Evolutionary conservation across 2,113 vertebrate genomes (phyloP).

Genomic region (Dipodomys merriami): DNA sequence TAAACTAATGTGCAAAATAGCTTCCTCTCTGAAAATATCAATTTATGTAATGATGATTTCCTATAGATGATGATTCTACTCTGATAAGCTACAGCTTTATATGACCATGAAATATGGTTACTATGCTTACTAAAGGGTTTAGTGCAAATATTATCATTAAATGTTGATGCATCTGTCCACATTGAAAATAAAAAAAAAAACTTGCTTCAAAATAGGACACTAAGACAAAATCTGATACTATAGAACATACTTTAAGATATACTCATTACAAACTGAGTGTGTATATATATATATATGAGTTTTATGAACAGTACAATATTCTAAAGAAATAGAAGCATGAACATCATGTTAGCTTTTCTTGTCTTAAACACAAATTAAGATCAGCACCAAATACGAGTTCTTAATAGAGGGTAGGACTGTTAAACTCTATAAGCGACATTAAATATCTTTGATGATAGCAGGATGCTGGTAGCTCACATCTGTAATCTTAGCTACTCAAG

Average conservation of each 20-base stretch:
- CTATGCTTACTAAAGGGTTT: background rate
- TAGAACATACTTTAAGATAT: background rate
- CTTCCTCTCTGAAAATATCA: background rate
- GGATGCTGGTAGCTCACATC: no score
- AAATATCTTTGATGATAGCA: background rate
- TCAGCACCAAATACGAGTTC: no score
- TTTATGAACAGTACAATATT: background rate
- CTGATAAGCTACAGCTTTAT: background rate
- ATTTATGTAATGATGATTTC: background rate
- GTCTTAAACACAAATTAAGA: no score
- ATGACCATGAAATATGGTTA: background rate
- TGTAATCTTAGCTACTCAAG: no score
- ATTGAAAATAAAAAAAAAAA: background rate
- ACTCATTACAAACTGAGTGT: background rate
- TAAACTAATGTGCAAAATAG: constrained; percentile 60
- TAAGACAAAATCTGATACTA: background rate
- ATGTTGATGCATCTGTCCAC: background rate
- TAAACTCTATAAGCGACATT: no score
- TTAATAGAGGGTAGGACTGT: no score
- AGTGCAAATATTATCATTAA: background rate
- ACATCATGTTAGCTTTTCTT: no score
- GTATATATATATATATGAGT: no score
- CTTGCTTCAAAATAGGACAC: background rate
- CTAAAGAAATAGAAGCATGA: no score
- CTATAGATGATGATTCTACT: background rate